Base-by-base conservation (phyloP, 2,888 invertebrate species). In the Allygus modestus region DNA sequence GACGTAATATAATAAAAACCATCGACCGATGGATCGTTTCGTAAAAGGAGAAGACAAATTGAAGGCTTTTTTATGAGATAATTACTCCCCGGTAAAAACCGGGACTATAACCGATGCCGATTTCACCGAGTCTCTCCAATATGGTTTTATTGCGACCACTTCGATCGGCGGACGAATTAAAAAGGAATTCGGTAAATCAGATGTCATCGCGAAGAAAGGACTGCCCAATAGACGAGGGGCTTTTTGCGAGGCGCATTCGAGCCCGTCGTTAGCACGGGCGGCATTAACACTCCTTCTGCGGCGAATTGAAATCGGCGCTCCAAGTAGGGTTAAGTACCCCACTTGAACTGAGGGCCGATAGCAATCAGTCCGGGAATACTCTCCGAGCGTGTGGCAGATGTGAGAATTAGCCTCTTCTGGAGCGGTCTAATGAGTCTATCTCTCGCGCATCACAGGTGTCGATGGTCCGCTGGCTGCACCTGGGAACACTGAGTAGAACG, bases 11-110 rank as follows among this genome's bases (percentile, higher is more conserved):
- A 37, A 33, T 23, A 31, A 77, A 46, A 58, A 28, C 58, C 37
- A 58, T 28, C 79, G 26, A 15, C 12, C 26, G 79, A 79, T 79
- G 79, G 58, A 37, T 33, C 58, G 33, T 79, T 58, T 79, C 79
- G 33, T 79, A 79, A 54, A 79, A 79, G 79, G 79, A 79, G 54
- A 79, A 33, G 79, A 79, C 79, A 54, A 79, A 79, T 79, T 79
- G 54, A 79, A 79, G 58, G 33, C 37, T 58, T 79, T 79, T 79
- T 79, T 79, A 79, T 51, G 33, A 58, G 79, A 79, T 79, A 79
- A 79, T 79, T 79, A 79, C 79, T 58, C 23, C 23, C 5, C 58
- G 20, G 58, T 58, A 79, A 79, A 79, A 79, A 79, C 51, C 58
- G 33, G 58, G 37, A 58, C 79, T 23, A 37, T 79, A 79, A 79